A percentile compares a stretch with the other conserved stretches of the same genome.
Evolutionary conservation across 2,113 vertebrate genomes (phyloP).

Genomic region (Corythaeola cristata): DNA sequence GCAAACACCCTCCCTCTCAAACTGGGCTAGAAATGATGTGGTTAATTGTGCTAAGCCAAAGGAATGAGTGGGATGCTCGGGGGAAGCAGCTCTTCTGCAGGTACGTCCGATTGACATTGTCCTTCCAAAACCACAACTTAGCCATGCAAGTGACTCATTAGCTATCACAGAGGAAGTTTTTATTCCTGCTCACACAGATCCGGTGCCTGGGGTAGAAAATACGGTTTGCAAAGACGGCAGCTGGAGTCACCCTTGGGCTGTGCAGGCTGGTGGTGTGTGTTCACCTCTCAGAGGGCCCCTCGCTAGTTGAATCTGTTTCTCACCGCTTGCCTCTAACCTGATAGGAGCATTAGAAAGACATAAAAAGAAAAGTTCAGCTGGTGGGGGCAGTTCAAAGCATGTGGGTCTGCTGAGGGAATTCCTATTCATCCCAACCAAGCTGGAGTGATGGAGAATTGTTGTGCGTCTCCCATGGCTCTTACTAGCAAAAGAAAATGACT

Average conservation of each 20-base stretch:
- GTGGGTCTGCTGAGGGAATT: neutral
- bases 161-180: neutral
- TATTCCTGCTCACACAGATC: neutral
- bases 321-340: neutral
- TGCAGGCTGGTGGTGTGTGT: neutral
- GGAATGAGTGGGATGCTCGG: rapidly evolving
- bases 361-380: neutral
- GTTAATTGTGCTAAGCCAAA: neutral
- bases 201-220: neutral
- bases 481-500: neutral
- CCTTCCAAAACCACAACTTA: neutral
- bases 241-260: neutral
- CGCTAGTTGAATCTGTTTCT: neutral
- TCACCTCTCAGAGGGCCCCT: rapidly evolving
- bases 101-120: rapidly evolving
- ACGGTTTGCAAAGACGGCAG: rapidly evolving
- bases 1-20: neutral
- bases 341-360: neutral
- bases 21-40: neutral
- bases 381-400: neutral
- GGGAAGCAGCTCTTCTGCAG: neutral
- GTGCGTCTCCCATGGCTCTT: rapidly evolving
- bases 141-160: neutral
- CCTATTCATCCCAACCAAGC: neutral
- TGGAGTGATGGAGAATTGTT: neutral